Conservation (phyloP, 2,113 vertebrate species). For the Oceanites oceanicus region DNA sequence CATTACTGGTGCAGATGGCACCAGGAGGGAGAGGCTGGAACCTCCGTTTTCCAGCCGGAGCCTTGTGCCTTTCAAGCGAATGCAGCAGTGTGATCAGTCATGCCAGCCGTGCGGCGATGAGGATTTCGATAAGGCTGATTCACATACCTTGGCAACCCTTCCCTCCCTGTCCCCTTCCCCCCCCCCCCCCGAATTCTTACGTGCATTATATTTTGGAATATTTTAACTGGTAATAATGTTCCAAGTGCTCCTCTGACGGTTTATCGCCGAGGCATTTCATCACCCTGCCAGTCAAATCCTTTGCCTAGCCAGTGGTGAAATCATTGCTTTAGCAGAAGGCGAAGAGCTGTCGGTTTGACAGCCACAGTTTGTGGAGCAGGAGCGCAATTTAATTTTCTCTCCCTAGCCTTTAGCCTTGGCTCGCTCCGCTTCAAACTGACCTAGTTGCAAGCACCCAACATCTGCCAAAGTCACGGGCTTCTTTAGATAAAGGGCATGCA, state of each 20-base stretch:
- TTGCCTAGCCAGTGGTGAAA: neutral
- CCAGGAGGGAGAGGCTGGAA: neutral
- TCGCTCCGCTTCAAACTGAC: slow-evolving; percentile 31
- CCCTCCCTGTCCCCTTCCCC: neutral
- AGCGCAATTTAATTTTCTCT: slow-evolving; percentile 19
- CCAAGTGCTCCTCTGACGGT: neutral
- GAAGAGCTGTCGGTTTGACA: neutral
- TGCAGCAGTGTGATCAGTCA: neutral
- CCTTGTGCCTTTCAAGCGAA: neutral
- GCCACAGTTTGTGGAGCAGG: neutral
- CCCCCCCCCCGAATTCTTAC: neutral
- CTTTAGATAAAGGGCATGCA: neutral
- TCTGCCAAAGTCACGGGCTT: slow-evolving; percentile 30
- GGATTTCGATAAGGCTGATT: slow-evolving; percentile 1
- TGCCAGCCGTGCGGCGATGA: neutral
- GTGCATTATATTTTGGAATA: neutral
- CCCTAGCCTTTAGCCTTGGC: slow-evolving; percentile 12
- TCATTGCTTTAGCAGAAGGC: neutral
- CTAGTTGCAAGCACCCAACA: slow-evolving; percentile 57
- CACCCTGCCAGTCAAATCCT: neutral
- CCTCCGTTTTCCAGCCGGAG: neutral
- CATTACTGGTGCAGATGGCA: neutral
- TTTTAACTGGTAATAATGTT: neutral
- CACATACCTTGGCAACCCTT: neutral
- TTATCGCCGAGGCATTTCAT: neutral